Conservation (phyloP, 2,888 invertebrate species). For the Panzeria rudis region DNA sequence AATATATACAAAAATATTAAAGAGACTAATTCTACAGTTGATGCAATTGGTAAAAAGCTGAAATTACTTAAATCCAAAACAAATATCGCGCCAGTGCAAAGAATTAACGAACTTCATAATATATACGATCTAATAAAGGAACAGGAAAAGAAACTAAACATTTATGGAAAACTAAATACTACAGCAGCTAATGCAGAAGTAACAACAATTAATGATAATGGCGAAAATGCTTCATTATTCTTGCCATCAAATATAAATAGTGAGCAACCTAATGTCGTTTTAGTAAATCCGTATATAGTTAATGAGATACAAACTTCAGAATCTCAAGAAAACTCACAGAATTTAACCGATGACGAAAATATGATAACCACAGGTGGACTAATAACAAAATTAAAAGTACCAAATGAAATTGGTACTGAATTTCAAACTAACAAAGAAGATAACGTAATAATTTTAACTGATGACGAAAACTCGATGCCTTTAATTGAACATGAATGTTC, state of each 20-base stretch:
- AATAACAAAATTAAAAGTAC: not conserved
- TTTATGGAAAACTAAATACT: conserved; percentile 39
- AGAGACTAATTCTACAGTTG: conserved; percentile 41
- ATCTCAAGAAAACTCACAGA: not conserved
- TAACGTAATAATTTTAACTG: not conserved
- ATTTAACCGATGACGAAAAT: not conserved
- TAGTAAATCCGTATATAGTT: conserved; percentile 32
- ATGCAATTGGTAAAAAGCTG: conserved; percentile 37
- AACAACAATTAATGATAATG: not conserved
- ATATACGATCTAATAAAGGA: conserved; percentile 51
- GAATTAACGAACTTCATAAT: conserved; percentile 37
- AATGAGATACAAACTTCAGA: conserved; percentile 36
- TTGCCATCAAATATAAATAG: not conserved
- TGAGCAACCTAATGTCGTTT: conserved; percentile 20
- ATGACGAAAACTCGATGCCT: not conserved
- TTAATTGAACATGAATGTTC: not conserved
- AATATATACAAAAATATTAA: conserved; percentile 26
- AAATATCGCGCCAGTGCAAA: conserved; percentile 32
- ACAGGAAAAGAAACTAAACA: conserved; percentile 40
- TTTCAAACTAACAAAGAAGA: conserved; percentile 18
- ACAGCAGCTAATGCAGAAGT: not conserved
- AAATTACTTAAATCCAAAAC: conserved; percentile 31
- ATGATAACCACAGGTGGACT: not conserved
- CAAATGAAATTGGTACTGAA: not conserved
- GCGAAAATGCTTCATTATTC: not conserved